Percentiles rank a stretch among this genome's conserved stretches.
phyloP scores from a whole-genome alignment of 2,888 invertebrate species.

The Aporophyla nigra region DNA sequence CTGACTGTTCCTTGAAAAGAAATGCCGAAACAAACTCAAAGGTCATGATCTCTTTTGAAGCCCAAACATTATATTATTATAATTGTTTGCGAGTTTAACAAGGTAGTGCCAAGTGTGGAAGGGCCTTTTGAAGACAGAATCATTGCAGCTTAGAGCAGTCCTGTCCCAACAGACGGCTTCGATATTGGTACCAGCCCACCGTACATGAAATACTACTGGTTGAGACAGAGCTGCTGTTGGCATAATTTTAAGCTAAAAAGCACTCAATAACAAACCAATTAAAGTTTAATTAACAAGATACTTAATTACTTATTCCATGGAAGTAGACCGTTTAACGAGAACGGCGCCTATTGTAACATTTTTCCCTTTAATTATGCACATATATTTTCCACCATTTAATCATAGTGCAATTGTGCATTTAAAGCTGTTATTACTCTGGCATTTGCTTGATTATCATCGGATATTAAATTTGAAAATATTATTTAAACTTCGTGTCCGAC shows the following conservation, averaged over 20 bases:
- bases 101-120: too few relatives aligned
- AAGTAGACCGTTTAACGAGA: background rate
- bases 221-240: background rate
- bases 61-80: too few relatives aligned
- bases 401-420: background rate
- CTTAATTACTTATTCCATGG: conserved; percentile 2
- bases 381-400: conserved; percentile 12
- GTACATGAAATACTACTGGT: background rate
- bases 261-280: background rate
- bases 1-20: too few relatives aligned
- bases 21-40: too few relatives aligned
- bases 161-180: background rate
- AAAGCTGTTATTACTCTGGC: background rate
- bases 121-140: too few relatives aligned
- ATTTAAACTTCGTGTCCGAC: too few relatives aligned
- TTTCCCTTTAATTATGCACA: conserved; percentile 19
- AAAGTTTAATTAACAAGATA: background rate
- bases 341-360: conserved; percentile 11
- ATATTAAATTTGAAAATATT: background rate
- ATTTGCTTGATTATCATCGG: background rate
- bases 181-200: background rate
- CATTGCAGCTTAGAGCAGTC: background rate
- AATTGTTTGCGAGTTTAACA: too few relatives aligned
- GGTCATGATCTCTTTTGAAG: too few relatives aligned
- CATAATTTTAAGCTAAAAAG: background rate